Base-by-base conservation (phyloP, 2,797 vertebrate species). In the Sebastes cheni region DNA sequence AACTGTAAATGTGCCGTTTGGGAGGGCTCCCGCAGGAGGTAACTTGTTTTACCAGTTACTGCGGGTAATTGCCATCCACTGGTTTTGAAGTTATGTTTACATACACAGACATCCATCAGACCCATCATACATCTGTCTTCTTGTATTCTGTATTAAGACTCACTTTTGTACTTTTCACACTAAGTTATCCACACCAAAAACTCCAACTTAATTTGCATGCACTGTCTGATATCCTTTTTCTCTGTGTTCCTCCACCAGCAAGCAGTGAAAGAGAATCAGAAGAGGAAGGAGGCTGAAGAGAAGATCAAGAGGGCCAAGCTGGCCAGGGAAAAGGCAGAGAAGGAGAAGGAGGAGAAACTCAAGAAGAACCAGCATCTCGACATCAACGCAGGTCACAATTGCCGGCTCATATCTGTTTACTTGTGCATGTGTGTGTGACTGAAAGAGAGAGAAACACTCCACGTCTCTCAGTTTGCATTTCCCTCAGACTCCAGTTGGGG, bases 221-320 rank as follows among this genome's bases (percentile, higher is more conserved):
- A 36, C 10, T 65, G n/a, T 25, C 56, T 73, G 2, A 81, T 65
- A 3, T 55, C 5, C 6, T 46, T 8, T 62, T 14, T 46, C 0
- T 36, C 6, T 46, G 13, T 75, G 27, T 75, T 60, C 6, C 16
- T 34, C 32, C 29, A 66, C 11, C 93, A 98, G 97, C 96, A 97
- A 97, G 96, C 96, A 2, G 94, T 97, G 56, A 94, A 86, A 85
- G 97, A 96, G 79, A 97, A 97, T 85, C 95, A 96, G 88, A 97
- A 97, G 82, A 92, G 92, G 39, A 96, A 87, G 67, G 97, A 97
- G 90, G 91, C 95, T 1, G 97, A 97, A 79, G 98, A 98, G 82
- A 99, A 96, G 88, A 96, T 97, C 80, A 91, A 91, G 61, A 77
- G 12, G 84, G 97, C 96, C 72, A 96, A 96, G 84, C 90, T 97